Percentiles rank a stretch among this genome's conserved stretches.
These are phyloP conservation scores for Plebejus anna DNA, from an alignment of 2,888 invertebrate genomes.

Conservation along the genomic window DNA sequence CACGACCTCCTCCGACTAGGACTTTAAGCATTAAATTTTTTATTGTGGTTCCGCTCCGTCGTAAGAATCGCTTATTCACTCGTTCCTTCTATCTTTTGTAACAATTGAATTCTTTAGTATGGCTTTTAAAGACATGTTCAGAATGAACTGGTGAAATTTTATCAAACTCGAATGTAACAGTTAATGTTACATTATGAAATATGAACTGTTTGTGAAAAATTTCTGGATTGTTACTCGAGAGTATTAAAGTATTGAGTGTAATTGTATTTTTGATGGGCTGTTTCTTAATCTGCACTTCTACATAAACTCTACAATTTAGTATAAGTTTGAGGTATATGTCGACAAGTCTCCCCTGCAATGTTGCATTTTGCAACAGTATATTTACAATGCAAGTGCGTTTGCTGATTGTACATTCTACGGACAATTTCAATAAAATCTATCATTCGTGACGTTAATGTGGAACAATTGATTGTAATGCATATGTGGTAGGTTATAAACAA, in stretches of 20 bases:
- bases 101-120: conserved; percentile 8
- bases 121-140: conserved; percentile 18
- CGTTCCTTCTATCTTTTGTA: conserved; percentile 10
- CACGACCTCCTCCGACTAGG: conserved; percentile 52
- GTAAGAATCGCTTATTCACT: conserved; percentile 20
- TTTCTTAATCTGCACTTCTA: not conserved
- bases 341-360: not conserved
- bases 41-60: conserved; percentile 50
- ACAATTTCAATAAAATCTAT: not conserved
- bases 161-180: not conserved
- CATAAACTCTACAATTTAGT: not conserved
- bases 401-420: not conserved
- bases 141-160: conserved; percentile 6
- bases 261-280: not conserved
- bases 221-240: not conserved
- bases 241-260: not conserved
- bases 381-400: not conserved
- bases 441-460: not conserved
- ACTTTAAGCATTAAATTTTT: conserved; percentile 55
- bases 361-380: not conserved
- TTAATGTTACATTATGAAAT: not conserved
- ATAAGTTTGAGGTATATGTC: not conserved
- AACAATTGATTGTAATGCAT: not conserved
- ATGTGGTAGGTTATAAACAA: not conserved
- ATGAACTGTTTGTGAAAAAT: not conserved